phyloP scores from a whole-genome alignment of 2,113 vertebrate genomes.

The Hemiprocne comata region DNA sequence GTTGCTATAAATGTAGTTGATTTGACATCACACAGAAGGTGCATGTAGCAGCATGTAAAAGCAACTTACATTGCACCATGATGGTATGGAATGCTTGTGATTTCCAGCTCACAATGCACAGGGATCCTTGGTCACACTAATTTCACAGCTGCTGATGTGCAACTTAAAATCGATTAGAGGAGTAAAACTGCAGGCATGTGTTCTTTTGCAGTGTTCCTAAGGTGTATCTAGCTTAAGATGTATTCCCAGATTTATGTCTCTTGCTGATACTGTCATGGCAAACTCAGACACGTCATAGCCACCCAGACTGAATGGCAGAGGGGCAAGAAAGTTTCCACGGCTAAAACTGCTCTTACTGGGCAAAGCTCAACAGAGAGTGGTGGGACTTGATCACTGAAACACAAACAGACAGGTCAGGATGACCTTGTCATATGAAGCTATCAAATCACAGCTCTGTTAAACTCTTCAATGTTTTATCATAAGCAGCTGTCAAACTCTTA shows the following conservation, averaged over 20 bases:
- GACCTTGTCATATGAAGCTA: conserved; percentile 72
- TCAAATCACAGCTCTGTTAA: conserved; percentile 56
- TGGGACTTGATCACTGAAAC: conserved; percentile 67
- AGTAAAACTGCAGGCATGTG: neutral
- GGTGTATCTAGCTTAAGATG: neutral
- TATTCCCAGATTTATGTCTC: neutral
- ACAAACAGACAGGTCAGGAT: conserved; percentile 67
- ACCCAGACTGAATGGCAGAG: conserved; percentile 6
- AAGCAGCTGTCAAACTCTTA: conserved; percentile 63
- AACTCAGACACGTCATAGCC: neutral
- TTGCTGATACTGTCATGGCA: neutral
- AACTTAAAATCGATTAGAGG: neutral
- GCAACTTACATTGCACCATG: fast-evolving
- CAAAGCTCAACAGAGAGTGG: conserved; percentile 45
- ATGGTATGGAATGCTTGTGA: neutral
- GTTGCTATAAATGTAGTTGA: neutral
- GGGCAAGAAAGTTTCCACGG: conserved; percentile 44
- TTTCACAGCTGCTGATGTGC: neutral
- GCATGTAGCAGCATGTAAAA: neutral
- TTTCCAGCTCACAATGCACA: neutral
- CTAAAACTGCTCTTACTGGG: neutral
- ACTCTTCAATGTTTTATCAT: conserved; percentile 54
- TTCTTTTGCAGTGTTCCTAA: neutral
- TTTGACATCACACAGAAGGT: neutral
- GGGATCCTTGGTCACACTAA: neutral